These are phyloP conservation scores for Polypterus bichir DNA, from an alignment of 2,113 vertebrate genomes.

Conservation along the genomic window DNA sequence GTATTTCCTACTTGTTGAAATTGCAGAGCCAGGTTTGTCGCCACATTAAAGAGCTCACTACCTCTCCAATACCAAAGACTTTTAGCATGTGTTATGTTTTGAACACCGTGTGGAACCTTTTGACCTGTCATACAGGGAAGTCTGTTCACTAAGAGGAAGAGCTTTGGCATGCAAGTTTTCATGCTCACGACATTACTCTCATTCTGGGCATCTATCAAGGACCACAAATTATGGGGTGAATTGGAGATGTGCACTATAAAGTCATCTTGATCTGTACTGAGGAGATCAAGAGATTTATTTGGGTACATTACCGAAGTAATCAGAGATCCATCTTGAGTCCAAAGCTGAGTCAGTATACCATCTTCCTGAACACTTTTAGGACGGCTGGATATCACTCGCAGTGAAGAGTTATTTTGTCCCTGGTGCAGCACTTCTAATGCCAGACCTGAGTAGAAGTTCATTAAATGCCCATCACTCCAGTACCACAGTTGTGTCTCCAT, in stretches of 20 bases:
- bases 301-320: slow-evolving; percentile 1
- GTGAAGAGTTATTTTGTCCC: neutral
- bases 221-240: neutral
- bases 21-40: neutral
- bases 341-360: neutral
- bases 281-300: neutral
- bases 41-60: slow-evolving; percentile 7
- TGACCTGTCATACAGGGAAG: slow-evolving; percentile 1
- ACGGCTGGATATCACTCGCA: neutral
- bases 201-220: slow-evolving; percentile 6
- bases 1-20: slow-evolving; percentile 2
- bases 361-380: neutral
- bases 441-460: slow-evolving; percentile 10
- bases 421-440: slow-evolving; percentile 1
- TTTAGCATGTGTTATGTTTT: neutral
- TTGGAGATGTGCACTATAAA: neutral
- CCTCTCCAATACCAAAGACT: slow-evolving; percentile 9
- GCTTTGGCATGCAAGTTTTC: slow-evolving; percentile 5
- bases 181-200: neutral
- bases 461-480: slow-evolving; percentile 11
- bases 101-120: neutral
- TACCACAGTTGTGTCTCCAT: slow-evolving; percentile 11
- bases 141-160: neutral
- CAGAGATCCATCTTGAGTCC: neutral
- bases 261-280: neutral